Percentiles rank a stretch among this genome's conserved stretches.
Evolutionary conservation across 2,797 vertebrate species (phyloP).

Genomic region (Acanthiza pusilla): DNA sequence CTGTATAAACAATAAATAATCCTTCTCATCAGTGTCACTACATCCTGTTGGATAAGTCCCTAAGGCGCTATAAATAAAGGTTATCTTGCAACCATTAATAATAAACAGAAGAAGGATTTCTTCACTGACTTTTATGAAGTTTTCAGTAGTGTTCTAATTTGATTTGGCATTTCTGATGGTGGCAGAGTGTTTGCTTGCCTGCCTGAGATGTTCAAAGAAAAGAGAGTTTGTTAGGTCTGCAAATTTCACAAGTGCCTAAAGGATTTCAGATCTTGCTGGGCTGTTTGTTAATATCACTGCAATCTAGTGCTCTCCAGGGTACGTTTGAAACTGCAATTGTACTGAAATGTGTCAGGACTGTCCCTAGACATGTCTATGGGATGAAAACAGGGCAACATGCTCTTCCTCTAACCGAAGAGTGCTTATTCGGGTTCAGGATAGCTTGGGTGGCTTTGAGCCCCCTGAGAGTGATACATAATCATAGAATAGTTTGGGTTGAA

Average conservation of each 20-base stretch:
- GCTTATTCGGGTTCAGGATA: neutral
- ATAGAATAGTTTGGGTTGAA: neutral
- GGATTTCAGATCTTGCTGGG: neutral
- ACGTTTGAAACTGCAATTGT: neutral
- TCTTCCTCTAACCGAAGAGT: neutral
- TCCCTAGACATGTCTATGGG: neutral
- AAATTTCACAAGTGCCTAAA: neutral
- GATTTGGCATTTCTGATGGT: neutral
- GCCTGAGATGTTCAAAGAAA: neutral
- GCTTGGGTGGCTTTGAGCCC: neutral
- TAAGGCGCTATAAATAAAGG: neutral
- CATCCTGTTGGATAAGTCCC: neutral
- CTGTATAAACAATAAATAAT: conserved; percentile 33
- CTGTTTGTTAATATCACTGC: neutral
- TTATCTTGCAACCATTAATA: conserved; percentile 33
- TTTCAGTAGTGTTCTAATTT: conserved; percentile 17
- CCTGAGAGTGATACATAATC: neutral
- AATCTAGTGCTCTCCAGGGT: neutral
- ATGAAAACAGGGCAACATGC: neutral
- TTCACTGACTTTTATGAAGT: neutral
- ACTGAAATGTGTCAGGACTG: neutral
- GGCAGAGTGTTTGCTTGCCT: neutral
- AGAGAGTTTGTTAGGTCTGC: neutral
- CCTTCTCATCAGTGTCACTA: conserved; percentile 21
- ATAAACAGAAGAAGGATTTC: neutral